Evolutionary conservation across 1,140 invertebrate species (phyloP).

Genomic region (Dendrolimus punctatus): DNA sequence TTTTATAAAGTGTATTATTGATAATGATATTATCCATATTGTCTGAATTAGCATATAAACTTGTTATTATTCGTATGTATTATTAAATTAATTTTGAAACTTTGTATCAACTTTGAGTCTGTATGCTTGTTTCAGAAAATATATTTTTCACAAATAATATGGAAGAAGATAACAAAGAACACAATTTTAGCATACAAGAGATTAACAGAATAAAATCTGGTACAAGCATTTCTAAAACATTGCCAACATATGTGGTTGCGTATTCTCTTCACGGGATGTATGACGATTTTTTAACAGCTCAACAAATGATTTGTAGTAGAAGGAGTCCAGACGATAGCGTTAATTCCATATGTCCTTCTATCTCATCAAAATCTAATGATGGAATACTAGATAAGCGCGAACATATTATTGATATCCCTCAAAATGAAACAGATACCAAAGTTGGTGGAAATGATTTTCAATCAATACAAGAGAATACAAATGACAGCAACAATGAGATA

Average conservation of each 20-base stretch:
- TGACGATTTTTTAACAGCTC: slow-evolving; percentile 11
- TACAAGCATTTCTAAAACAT: slow-evolving; percentile 10
- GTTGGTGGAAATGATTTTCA: slow-evolving; percentile 8
- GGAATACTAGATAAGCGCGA: background rate
- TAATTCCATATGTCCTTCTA: slow-evolving; percentile 2
- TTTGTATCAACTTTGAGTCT: no score
- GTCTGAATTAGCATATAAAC: no score
- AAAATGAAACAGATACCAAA: slow-evolving; percentile 3
- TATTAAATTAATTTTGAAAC: no score
- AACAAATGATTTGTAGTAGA: slow-evolving; percentile 11
- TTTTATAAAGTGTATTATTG: no score
- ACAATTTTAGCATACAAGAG: slow-evolving; percentile 4
- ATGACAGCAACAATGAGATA: no score
- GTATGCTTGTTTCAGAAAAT: slow-evolving; percentile 1
- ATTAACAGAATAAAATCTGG: slow-evolving; percentile 13
- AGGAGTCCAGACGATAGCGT: slow-evolving; percentile 3
- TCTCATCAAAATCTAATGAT: slow-evolving; percentile 1
- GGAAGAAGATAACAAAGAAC: slow-evolving; percentile 6
- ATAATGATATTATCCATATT: no score
- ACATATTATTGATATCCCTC: background rate
- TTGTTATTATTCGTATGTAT: no score
- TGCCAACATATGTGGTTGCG: slow-evolving; percentile 15
- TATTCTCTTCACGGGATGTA: slow-evolving; percentile 19
- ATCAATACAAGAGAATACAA: no score
- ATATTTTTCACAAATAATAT: slow-evolving; percentile 4